Conservation (phyloP, 2,797 vertebrate species). For the Myotis planiceps region DNA sequence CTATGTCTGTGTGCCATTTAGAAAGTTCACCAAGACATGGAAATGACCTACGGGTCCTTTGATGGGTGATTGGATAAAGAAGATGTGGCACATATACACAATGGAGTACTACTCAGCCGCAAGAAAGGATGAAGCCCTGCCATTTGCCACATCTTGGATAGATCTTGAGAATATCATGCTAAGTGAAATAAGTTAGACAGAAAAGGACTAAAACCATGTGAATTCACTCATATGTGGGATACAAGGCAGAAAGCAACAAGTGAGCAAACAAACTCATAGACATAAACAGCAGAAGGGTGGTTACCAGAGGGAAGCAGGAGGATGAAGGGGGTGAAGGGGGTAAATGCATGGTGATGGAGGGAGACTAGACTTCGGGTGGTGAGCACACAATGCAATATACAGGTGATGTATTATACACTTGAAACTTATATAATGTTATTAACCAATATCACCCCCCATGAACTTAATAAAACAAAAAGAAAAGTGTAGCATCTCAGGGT, state of each 20-base stretch:
- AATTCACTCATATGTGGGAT: neutral
- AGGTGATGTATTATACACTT: no score
- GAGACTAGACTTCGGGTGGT: neutral
- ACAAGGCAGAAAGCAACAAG: neutral
- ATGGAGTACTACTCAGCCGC: neutral
- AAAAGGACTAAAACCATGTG: neutral
- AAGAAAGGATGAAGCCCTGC: neutral
- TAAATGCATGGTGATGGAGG: neutral
- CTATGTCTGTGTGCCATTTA: neutral
- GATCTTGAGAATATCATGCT: neutral
- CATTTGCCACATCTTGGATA: no score
- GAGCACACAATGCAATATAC: neutral
- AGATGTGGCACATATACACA: neutral
- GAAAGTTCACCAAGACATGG: neutral
- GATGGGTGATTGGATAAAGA: neutral
- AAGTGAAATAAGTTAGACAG: neutral
- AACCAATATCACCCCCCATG: neutral
- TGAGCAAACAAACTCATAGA: neutral
- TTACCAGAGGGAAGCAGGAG: neutral
- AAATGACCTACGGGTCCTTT: neutral
- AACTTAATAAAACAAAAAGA: neutral
- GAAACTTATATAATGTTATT: neutral
- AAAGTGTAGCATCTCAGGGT: neutral
- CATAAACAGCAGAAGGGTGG: neutral
- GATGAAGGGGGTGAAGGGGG: neutral